Conservation (phyloP, 2,888 invertebrate genomes). For the Ganaspis brasiliensis region DNA sequence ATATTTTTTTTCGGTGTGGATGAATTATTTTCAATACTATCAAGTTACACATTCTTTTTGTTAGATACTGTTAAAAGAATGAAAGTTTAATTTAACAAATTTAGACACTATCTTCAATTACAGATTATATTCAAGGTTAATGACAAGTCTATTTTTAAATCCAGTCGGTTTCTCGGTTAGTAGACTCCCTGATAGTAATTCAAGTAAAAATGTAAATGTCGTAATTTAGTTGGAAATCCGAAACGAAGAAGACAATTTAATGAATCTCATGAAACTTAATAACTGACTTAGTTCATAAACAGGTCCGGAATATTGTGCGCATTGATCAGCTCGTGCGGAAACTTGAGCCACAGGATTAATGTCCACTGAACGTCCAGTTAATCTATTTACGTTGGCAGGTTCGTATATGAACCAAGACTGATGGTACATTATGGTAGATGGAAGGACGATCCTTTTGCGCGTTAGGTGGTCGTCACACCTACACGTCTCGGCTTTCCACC, state of each 20-base stretch:
- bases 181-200: neutral
- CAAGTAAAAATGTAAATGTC: neutral
- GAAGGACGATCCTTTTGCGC: conserved; percentile 39
- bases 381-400: conserved; percentile 42
- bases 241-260: conserved; percentile 22
- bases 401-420: conserved; percentile 43
- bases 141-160: too few relatives aligned
- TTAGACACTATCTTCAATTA: too few relatives aligned
- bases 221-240: conserved; percentile 15
- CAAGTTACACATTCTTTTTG: too few relatives aligned
- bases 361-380: conserved; percentile 43
- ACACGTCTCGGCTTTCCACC: conserved; percentile 42
- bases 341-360: conserved; percentile 38
- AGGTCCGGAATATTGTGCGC: conserved; percentile 24
- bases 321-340: conserved; percentile 34
- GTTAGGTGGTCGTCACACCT: conserved; percentile 42
- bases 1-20: too few relatives aligned
- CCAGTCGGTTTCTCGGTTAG: too few relatives aligned
- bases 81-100: too few relatives aligned
- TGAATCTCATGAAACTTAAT: conserved; percentile 24
- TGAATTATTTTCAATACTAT: too few relatives aligned
- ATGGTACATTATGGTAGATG: conserved; percentile 37
- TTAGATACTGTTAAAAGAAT: too few relatives aligned
- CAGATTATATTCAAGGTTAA: too few relatives aligned
- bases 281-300: conserved; percentile 13